Evolutionary conservation across 2,888 invertebrate genomes (phyloP).

Genomic region (Uloborus plumipes): DNA sequence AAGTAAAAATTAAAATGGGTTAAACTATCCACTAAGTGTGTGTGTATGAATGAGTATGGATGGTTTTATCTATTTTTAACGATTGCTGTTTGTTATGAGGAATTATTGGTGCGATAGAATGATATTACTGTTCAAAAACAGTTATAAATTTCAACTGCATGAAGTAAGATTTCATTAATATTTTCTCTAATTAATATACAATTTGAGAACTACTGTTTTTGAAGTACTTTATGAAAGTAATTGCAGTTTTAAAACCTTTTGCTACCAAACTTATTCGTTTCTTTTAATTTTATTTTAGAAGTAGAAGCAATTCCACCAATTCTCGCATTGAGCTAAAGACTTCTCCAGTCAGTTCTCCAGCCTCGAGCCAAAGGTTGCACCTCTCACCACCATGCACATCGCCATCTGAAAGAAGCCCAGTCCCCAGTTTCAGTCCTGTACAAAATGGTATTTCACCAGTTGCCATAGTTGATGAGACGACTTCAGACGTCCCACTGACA

Average conservation of each 20-base stretch:
- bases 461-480: constrained; percentile 46
- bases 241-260: background rate
- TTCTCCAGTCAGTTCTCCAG: background rate
- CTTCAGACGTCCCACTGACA: constrained; percentile 39
- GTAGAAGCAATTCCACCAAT: constrained; percentile 36
- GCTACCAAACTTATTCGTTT: background rate
- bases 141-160: too few species aligned
- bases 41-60: too few species aligned
- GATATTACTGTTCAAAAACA: too few species aligned
- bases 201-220: constrained; percentile 56
- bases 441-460: constrained; percentile 9
- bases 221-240: constrained; percentile 15
- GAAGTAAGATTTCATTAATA: too few species aligned
- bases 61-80: too few species aligned
- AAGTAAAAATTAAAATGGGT: too few species aligned
- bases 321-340: constrained; percentile 17
- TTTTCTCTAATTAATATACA: background rate
- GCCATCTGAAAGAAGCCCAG: background rate
- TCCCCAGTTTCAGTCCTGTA: background rate
- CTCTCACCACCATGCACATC: constrained; percentile 11
- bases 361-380: background rate
- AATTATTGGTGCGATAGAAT: too few species aligned
- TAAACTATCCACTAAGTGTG: too few species aligned
- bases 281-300: constrained; percentile 13
- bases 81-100: too few species aligned